Conservation (phyloP, 2,888 invertebrate genomes). For the Branchinecta sandiegonensis region DNA sequence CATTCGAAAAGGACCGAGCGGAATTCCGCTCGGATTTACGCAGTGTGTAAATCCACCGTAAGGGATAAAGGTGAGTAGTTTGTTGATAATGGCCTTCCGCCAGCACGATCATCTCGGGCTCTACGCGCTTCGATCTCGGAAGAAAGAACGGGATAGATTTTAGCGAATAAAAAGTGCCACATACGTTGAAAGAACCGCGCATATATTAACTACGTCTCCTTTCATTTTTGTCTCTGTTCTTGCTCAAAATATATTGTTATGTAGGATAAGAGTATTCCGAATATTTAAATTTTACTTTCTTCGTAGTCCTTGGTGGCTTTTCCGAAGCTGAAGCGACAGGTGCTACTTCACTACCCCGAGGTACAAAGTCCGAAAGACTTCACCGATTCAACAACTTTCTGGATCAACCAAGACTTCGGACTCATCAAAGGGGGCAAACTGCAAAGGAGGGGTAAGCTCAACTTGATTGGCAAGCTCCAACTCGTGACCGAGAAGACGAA, state of each 20-base stretch:
- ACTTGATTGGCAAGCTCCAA: conserved; percentile 87
- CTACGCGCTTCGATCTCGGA: no score
- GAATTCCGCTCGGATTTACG: no score
- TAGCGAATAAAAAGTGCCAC: no score
- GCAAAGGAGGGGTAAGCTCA: conserved; percentile 87
- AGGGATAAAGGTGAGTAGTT: no score
- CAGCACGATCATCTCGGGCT: no score
- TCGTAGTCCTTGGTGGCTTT: conserved; percentile 75
- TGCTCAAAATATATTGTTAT: background rate
- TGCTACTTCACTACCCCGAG: conserved; percentile 62
- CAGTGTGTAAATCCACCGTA: no score
- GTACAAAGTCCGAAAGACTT: conserved; percentile 87
- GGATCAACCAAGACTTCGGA: conserved; percentile 95
- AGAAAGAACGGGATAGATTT: no score
- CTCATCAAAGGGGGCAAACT: conserved; percentile 80
- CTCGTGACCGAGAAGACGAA: conserved; percentile 86
- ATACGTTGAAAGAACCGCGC: no score
- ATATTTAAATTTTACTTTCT: conserved; percentile 24
- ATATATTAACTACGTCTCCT: no score
- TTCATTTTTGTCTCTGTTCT: no score
- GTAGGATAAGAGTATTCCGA: background rate
- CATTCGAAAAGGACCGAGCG: no score
- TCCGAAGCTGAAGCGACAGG: conserved; percentile 86
- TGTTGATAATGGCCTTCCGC: no score
- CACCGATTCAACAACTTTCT: conserved; percentile 77